A percentile compares a stretch with the other conserved stretches of the same genome.
Evolutionary conservation across 2,888 invertebrate genomes (phyloP).

Genomic region (Pimpla rufipes): DNA sequence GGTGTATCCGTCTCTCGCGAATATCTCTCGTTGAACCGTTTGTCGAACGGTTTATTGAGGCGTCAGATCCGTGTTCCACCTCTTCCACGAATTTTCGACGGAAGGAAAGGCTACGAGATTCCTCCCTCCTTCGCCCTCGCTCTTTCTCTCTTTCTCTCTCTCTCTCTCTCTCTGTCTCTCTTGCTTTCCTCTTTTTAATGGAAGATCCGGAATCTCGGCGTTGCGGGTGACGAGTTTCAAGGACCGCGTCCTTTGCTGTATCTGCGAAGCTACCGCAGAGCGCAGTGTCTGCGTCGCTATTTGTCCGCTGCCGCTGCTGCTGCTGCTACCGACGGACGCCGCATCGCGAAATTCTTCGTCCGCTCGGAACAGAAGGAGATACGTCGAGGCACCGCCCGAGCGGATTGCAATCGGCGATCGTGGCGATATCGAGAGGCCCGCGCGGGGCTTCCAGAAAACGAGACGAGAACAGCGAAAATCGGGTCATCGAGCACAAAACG

Average conservation of each 20-base stretch:
- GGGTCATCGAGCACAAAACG: conserved; percentile 76
- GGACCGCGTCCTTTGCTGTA: conserved; percentile 55
- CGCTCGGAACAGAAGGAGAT: neutral
- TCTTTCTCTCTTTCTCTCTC: neutral
- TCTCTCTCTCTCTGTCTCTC: neutral
- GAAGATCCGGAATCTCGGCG: conserved; percentile 69
- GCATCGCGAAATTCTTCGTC: conserved; percentile 31
- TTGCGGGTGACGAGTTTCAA: conserved; percentile 69
- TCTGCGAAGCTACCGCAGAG: conserved; percentile 29
- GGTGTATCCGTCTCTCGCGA: too few species aligned
- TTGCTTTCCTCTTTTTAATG: conserved; percentile 48
- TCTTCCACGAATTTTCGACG: neutral
- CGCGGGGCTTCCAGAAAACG: conserved; percentile 71
- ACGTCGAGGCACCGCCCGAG: neutral
- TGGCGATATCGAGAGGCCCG: conserved; percentile 7
- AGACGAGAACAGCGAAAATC: conserved; percentile 71
- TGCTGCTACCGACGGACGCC: neutral
- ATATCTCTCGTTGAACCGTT: conserved; percentile 47
- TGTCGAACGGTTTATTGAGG: conserved; percentile 51
- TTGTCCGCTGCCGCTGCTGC: conserved; percentile 3
- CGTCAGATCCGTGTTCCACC: conserved; percentile 61
- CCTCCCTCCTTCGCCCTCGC: neutral
- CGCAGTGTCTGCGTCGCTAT: too few species aligned
- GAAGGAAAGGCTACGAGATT: neutral
- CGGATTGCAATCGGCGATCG: conserved; percentile 40